Conservation (phyloP, 2,797 vertebrate genomes). For the Huso huso region DNA sequence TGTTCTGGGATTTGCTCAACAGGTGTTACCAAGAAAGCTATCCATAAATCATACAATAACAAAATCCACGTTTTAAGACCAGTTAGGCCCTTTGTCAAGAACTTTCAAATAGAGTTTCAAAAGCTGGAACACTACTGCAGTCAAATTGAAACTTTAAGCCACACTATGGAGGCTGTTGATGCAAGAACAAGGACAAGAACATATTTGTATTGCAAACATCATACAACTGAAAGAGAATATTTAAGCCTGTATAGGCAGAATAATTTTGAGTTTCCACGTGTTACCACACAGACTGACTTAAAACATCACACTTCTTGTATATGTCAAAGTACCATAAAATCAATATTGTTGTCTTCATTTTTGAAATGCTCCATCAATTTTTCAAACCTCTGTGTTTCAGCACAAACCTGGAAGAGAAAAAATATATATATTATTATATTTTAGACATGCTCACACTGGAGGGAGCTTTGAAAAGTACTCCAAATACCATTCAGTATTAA, state of each 20-base stretch:
- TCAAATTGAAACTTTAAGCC: neutral
- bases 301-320: neutral
- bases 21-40: too few relatives aligned
- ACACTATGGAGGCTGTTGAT: neutral
- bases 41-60: too few relatives aligned
- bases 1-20: too few relatives aligned
- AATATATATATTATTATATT: neutral
- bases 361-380: slow-evolving; percentile 97
- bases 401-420: slow-evolving; percentile 71
- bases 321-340: slow-evolving; percentile 78
- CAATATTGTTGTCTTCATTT: slow-evolving; percentile 96
- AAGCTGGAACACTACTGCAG: neutral
- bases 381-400: slow-evolving; percentile 89
- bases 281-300: too few relatives aligned
- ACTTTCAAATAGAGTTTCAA: too few relatives aligned
- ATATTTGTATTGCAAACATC: too few relatives aligned
- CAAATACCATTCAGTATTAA: too few relatives aligned
- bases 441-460: neutral
- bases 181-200: too few relatives aligned
- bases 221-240: neutral
- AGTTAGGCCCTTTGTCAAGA: too few relatives aligned
- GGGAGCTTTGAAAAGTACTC: too few relatives aligned
- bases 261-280: neutral
- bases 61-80: too few relatives aligned
- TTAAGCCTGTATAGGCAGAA: neutral